Base-by-base conservation (phyloP, 2,888 invertebrate genomes). In the Temnothorax ravouxi region DNA sequence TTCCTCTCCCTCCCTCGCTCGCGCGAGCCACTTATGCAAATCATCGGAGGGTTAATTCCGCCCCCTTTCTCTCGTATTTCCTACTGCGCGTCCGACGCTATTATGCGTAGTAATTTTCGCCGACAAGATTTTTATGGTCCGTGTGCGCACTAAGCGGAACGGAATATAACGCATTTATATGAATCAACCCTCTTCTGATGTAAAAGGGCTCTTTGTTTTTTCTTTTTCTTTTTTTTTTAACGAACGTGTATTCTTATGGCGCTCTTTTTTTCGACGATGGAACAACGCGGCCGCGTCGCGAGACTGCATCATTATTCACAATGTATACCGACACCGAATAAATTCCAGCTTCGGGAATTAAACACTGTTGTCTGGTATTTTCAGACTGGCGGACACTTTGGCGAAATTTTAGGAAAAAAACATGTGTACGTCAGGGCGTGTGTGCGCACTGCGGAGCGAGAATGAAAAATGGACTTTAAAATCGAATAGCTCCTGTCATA, bases 401-500 rank as follows among this genome's bases (percentile, higher is more conserved):
- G 86, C 88, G 59, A 86, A 90, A 91, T 90, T 90, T 91, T 87
- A 91, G 89, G 86, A 88, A 90, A 90, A 89, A 86, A 88, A 83
- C 87, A 88, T 80, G 76, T 75, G 86, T 88, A 91, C 87, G 90
- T 86, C 86, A 90, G 86, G 77, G 88, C 88, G 87, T 87, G 86
- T 90, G 88, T 87, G 88, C 88, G 88, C 84, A 87, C 85, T 84
- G 85, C 86, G 82, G 84, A 87, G 87, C 88, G 90, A 89, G 91
- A 91, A 93, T 92, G 93, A 93, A 93, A 92, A 93, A 93, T 93
- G 93, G 93, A 93, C 93, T 93, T 93, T 93, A 92, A 93, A 93
- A 93, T 93, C 93, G 93, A 93, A 93, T 92, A 93, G 92, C 93
- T 92, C 90, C 93, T 93, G 93, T 93, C 93, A 93, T 93, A 93